Evolutionary conservation across 2,888 invertebrate genomes (phyloP), one percentile per base, ranked within the genome.

Genomic region (Ganaspis brasiliensis): DNA sequence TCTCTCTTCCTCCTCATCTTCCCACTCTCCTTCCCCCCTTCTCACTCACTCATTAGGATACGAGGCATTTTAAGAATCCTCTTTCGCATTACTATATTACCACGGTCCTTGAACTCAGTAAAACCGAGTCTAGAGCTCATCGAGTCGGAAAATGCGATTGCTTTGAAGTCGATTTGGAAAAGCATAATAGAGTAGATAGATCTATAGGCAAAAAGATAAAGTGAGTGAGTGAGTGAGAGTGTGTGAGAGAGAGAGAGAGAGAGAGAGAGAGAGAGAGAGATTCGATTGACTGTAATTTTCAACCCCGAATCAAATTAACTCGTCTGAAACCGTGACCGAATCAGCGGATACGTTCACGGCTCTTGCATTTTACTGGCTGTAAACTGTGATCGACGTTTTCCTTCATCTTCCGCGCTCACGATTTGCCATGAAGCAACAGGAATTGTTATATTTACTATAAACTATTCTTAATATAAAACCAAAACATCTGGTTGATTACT

Each of bases 361-460:
- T 57, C n/a, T 31, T 75, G 82, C 82, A 76, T 79, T 73, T 78
- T 74, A 35, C 31, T 55, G 40, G 26, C 76, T 71, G 37, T 52
- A 35, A 80, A 81, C 63, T 35, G 72, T 72, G 78, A 83, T 83
- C 78, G 81, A 78, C 79, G 78, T 78, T 74, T 84, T 72, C 79
- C 79, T 80, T 83, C 78, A 81, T 82, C 71, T 57, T 56, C 61
- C 40, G 52, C 45, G 37, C 35, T 57, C 37, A 37, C 40, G 74
- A 49, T 71, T 72, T 63, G 73, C n/a, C n/a, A n/a, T n/a, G n/a
- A n/a, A n/a, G n/a, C n/a, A n/a, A n/a, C n/a, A n/a, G n/a, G n/a
- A n/a, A n/a, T n/a, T n/a, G n/a, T n/a, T n/a, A n/a, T n/a, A n/a
- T n/a, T n/a, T n/a, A n/a, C n/a, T n/a, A n/a, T n/a, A n/a, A n/a